Conservation (phyloP, 1,140 invertebrate species). For the Chironomus tepperi region DNA sequence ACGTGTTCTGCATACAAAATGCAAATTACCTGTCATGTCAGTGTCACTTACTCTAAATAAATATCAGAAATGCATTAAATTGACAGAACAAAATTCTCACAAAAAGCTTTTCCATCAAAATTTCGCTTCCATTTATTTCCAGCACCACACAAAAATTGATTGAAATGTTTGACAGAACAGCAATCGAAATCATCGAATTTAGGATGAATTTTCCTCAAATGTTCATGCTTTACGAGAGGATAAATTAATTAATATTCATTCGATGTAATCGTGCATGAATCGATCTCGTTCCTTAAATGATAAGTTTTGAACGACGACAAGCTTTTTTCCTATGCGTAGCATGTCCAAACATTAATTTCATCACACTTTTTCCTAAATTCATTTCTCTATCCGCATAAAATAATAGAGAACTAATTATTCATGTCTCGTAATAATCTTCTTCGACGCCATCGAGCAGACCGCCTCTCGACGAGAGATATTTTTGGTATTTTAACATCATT, state of each 20-base stretch:
- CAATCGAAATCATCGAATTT: too few species aligned
- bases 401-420: constrained; percentile 15
- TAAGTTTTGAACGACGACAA: background rate
- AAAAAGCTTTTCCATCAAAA: too few species aligned
- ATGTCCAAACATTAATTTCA: constrained; percentile 15
- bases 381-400: background rate
- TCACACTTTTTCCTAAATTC: background rate
- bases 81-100: too few species aligned
- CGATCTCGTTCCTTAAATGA: background rate
- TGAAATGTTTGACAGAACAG: too few species aligned
- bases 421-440: constrained; percentile 14
- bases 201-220: too few species aligned
- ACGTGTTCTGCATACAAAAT: too few species aligned
- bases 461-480: too few species aligned
- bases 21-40: constrained; percentile 20
- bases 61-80: too few species aligned
- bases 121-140: too few species aligned
- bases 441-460: background rate
- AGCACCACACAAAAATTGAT: too few species aligned
- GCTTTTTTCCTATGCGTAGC: background rate
- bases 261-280: background rate
- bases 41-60: background rate
- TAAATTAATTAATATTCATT: constrained; percentile 22
- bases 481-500: too few species aligned
- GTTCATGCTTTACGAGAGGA: background rate